Evolutionary conservation across 2,888 invertebrate species (phyloP), one percentile per base, ranked within the genome.

Genomic region (Pimpla rufipes): DNA sequence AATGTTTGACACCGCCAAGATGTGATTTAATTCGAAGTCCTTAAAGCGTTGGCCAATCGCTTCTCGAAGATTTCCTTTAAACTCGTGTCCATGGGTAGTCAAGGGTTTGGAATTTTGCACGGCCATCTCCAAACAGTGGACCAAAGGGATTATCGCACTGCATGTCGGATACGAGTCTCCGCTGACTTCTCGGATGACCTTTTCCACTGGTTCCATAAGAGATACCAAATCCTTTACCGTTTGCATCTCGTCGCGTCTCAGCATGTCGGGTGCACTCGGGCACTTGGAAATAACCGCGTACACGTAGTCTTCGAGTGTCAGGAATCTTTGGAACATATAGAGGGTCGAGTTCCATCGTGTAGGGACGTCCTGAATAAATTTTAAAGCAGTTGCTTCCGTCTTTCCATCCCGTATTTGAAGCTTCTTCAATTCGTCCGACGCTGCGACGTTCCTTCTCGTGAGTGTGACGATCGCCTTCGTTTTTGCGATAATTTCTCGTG

Each of bases 321-420:
- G 5, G 16, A 85, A 87, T 21, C 85, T 70, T 78, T 86, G 77
- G 2, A 85, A 3, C 85, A 85, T 85, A 18, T 83, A 73, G 0
- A 83, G 42, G 13, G 81, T 85, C 5, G 86, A 85, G 47, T 85
- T 85, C 81, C 86, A 88, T 7, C 86, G 75, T 5, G 86, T 87
- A 13, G 79, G 40, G 2, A 87, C 84, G 62, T 85, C 85, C 67
- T 85, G 80, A 21, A 83, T 75, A 8, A 85, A 82, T 50, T 74
- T 81, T 8, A 87, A 67, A 35, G 74, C 16, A 16, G 73, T 83
- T 18, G 79, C 85, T 37, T 86, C 84, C 10, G 81, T 82, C 78
- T 85, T 86, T 10, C 85, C 86, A 55, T 83, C 75, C n/a, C 76
- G 37, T 5, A 75, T 64, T 62, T 87, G 87, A 13, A 83, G 50